These are phyloP conservation scores for Chaetops frenatus DNA, from an alignment of 2,113 vertebrate species.

Conservation along the genomic window DNA sequence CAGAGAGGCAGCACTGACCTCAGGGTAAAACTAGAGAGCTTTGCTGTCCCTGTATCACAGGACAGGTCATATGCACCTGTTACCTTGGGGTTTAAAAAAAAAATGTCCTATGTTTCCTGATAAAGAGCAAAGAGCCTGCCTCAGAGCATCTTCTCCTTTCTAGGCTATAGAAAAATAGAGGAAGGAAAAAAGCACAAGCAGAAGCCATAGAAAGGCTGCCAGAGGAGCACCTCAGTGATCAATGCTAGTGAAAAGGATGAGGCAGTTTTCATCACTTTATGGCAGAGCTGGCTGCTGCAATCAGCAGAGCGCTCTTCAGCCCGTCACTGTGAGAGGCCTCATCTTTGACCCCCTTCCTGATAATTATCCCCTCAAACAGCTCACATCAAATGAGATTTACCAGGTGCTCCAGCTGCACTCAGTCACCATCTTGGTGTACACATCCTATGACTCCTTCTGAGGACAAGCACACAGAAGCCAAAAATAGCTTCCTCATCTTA, in stretches of 20 bases:
- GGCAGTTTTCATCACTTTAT: neutral
- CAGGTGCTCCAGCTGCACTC: conserved; percentile 25
- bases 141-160: neutral
- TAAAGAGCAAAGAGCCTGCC: neutral
- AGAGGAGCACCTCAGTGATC: neutral
- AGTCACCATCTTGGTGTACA: neutral
- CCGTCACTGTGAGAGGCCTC: neutral
- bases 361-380: neutral
- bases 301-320: neutral
- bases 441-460: neutral
- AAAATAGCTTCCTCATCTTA: conserved; percentile 42
- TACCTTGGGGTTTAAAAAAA: neutral
- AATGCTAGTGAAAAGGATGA: neutral
- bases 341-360: neutral
- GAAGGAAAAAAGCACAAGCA: neutral
- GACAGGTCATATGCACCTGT: neutral
- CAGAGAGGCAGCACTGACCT: neutral
- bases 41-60: neutral
- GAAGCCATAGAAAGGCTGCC: neutral
- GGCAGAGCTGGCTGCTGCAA: neutral
- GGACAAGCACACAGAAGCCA: conserved; percentile 5
- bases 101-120: neutral
- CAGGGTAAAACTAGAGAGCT: neutral
- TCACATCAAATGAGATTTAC: neutral
- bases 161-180: neutral